These are phyloP conservation scores for Pollenia amentaria DNA, from an alignment of 2,888 invertebrate species.

Conservation along the genomic window DNA sequence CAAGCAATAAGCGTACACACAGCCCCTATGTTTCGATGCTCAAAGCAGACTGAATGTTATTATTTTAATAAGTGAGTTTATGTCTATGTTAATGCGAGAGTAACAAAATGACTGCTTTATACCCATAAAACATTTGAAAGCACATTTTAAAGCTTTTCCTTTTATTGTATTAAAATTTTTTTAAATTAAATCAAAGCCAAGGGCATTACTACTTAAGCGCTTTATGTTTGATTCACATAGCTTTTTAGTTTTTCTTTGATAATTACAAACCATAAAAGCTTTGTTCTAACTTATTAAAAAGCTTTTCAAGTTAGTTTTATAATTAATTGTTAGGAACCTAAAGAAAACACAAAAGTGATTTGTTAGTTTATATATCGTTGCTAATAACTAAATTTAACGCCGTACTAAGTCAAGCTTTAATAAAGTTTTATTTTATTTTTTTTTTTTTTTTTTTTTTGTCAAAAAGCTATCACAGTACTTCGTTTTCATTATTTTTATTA, in stretches of 20 bases:
- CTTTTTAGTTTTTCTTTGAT: conserved; percentile 45
- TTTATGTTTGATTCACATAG: conserved; percentile 21
- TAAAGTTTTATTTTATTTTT: conserved; percentile 41
- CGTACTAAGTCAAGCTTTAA: conserved; percentile 73
- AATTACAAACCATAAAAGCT: conserved; percentile 15
- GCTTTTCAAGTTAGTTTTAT: conserved; percentile 19
- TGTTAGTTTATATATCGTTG: conserved; percentile 54
- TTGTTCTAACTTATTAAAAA: conserved; percentile 5
- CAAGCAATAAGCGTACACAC: too few relatives aligned
- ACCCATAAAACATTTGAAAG: conserved; percentile 55
- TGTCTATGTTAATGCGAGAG: too few relatives aligned
- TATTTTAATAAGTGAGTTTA: too few relatives aligned
- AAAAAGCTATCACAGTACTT: conserved; percentile 83
- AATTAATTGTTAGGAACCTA: conserved; percentile 69
- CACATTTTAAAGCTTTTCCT: conserved; percentile 58
- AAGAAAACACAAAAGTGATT: conserved; percentile 59
- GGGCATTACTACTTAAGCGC: conserved; percentile 72
- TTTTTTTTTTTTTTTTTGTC: conserved; percentile 45
- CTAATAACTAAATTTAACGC: conserved; percentile 67
- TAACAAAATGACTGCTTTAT: background rate
- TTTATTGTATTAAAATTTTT: background rate
- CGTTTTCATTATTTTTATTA: conserved; percentile 75
- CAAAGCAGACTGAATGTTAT: too few relatives aligned
- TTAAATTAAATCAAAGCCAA: conserved; percentile 28
- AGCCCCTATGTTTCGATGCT: too few relatives aligned